These are phyloP conservation scores for Drosophila macrospina DNA, from an alignment of 2,888 invertebrate genomes.

Conservation along the genomic window DNA sequence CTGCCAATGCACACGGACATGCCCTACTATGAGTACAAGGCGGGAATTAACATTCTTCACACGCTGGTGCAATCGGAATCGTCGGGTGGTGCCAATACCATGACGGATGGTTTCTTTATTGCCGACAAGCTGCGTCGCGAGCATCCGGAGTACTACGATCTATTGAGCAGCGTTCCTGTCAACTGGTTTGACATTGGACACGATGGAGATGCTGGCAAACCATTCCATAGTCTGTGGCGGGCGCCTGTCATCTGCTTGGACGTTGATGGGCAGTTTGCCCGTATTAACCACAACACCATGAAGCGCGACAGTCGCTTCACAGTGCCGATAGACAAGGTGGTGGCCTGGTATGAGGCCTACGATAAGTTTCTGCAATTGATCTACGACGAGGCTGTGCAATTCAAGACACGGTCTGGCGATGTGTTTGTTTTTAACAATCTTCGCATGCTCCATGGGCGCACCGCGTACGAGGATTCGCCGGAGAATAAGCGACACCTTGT, in stretches of 20 bases:
- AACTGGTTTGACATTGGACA: conserved; percentile 90
- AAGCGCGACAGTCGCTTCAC: conserved; percentile 90
- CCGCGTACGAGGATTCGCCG: conserved; percentile 87
- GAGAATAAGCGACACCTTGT: conserved; percentile 87
- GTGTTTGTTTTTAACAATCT: conserved; percentile 91
- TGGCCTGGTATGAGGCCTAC: conserved; percentile 89
- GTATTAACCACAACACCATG: conserved; percentile 90
- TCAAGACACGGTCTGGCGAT: conserved; percentile 89
- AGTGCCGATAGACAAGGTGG: conserved; percentile 87
- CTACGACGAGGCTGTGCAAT: conserved; percentile 87
- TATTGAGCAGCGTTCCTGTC: conserved; percentile 88
- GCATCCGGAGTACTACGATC: conserved; percentile 87
- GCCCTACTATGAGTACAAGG: conserved; percentile 90
- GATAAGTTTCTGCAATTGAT: conserved; percentile 88
- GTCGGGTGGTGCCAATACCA: conserved; percentile 88
- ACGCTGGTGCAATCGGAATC: conserved; percentile 88
- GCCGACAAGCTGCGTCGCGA: conserved; percentile 87
- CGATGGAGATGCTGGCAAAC: conserved; percentile 86
- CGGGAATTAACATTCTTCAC: conserved; percentile 90
- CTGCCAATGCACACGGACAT: conserved; percentile 91
- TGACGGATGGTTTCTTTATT: conserved; percentile 89
- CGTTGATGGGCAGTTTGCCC: conserved; percentile 86
- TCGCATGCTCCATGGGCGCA: conserved; percentile 90
- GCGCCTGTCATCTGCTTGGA: conserved; percentile 87
- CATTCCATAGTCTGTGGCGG: conserved; percentile 88